A percentile compares a stretch with the other conserved stretches of the same genome.
These are phyloP conservation scores for Phalacrocorax aristotelis DNA, from an alignment of 2,113 vertebrate species.

Conservation along the genomic window DNA sequence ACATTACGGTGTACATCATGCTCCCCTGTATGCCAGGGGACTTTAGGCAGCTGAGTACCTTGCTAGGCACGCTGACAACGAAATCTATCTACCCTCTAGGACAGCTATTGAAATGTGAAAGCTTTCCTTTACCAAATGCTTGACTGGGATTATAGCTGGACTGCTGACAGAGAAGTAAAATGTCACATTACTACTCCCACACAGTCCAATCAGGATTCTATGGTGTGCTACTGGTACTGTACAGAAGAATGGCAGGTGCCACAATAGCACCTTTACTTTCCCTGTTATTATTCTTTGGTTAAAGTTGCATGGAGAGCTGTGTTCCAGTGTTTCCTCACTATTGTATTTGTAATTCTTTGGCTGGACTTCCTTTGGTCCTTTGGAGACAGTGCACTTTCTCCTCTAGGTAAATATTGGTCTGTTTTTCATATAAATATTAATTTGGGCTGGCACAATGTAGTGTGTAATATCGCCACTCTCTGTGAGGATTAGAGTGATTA, in stretches of 20 bases:
- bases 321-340: not conserved
- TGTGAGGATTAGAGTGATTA: conserved; percentile 59
- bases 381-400: not conserved
- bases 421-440: conserved; percentile 67
- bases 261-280: not conserved
- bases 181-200: not conserved
- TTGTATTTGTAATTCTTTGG: not conserved
- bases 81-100: not conserved
- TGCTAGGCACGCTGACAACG: not conserved
- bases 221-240: not conserved
- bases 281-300: not conserved
- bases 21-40: not conserved
- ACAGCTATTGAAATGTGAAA: not conserved
- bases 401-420: conserved; percentile 46
- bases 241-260: not conserved
- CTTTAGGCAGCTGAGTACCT: not conserved
- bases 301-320: conserved; percentile 4
- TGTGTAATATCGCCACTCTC: conserved; percentile 9
- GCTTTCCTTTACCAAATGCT: not conserved
- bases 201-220: not conserved
- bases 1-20: accelerated
- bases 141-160: not conserved
- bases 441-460: conserved; percentile 42
- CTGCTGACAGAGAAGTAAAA: not conserved
- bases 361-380: not conserved